Percentiles rank a stretch among this genome's conserved stretches.
Evolutionary conservation across 1,140 invertebrate genomes (phyloP).

Genomic region (Philotrypesis tridentata): DNA sequence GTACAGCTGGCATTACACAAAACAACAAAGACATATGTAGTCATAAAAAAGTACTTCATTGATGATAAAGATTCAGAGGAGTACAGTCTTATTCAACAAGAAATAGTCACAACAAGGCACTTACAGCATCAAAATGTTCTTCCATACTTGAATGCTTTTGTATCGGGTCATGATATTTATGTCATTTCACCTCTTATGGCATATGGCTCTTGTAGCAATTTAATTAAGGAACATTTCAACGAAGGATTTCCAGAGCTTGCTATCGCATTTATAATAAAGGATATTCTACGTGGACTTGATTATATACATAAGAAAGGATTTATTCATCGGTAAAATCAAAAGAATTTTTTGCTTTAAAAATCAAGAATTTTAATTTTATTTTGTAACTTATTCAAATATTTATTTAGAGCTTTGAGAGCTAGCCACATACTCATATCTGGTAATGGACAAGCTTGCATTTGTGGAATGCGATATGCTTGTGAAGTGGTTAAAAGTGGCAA

Average conservation of each 20-base stretch:
- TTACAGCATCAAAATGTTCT: conserved; percentile 87
- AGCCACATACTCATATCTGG: conserved; percentile 87
- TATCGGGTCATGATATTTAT: conserved; percentile 83
- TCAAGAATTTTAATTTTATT: background rate
- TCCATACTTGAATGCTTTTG: conserved; percentile 83
- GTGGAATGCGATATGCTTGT: conserved; percentile 86
- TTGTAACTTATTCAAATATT: conserved; percentile 18
- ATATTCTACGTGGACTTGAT: conserved; percentile 85
- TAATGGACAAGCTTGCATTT: conserved; percentile 81
- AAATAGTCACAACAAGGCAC: conserved; percentile 85
- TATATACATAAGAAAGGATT: conserved; percentile 90
- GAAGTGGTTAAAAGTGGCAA: conserved; percentile 82
- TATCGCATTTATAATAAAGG: conserved; percentile 85
- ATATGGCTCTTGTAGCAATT: conserved; percentile 86
- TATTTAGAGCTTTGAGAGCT: conserved; percentile 84
- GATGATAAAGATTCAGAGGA: conserved; percentile 80
- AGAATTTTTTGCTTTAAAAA: background rate
- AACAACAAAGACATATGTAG: conserved; percentile 80
- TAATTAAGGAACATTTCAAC: conserved; percentile 85
- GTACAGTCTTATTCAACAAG: conserved; percentile 80
- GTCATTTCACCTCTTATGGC: conserved; percentile 86
- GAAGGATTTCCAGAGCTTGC: conserved; percentile 87
- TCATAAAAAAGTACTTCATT: conserved; percentile 84
- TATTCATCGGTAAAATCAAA: conserved; percentile 84
- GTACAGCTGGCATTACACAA: conserved; percentile 80